Base-by-base conservation (phyloP, 2,113 vertebrate species). In the Mirza zaza region DNA sequence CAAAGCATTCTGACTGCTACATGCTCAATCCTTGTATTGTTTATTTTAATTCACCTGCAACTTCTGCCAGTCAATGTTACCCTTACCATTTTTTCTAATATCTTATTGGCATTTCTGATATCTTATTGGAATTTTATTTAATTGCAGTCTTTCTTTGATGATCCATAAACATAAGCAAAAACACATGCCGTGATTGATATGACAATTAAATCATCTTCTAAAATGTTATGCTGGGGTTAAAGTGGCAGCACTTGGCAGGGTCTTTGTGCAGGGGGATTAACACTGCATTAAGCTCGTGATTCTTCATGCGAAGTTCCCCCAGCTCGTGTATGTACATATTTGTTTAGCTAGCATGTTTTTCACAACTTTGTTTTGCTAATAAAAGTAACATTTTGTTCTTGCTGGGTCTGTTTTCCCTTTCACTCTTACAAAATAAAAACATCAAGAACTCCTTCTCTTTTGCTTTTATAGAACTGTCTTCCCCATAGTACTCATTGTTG, bases 81-180 rank as follows among this genome's bases (percentile, higher is more conserved):
- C 14, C 23, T 82, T 65, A 80, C 9, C 52, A 36, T 79, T 65
- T 39, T 61, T 85, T 67, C 14, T 55, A 59, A 36, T 52, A 71
- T 85, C 23, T 77, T 84, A 15, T n/a, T n/a, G 34, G 5, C 32
- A 67, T 50, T 83, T 55, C 11, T 55, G 45, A 34, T 65, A 59
- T 81, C 25, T 91, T 90, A 9, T 83, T 83, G 36, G 45, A 83
- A 61, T 68, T 86, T 82, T 77, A 57, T 91, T 71, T 42, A 87
- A 77, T 36, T 36, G 8, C 90, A 86, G 86, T 48, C 34, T 82
- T 89, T 96, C 63, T 75, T 88, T 52, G 82, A 57, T 82, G 27
- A 55, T 87, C 82, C 29, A 85, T 82, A 89, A 95, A 83, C 61
- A 82, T 59, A 48, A 63, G 70, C 39, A 82, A 92, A 94, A 50